These are phyloP conservation scores for Apocheima hispidaria DNA, from an alignment of 2,888 invertebrate species.

Conservation along the genomic window DNA sequence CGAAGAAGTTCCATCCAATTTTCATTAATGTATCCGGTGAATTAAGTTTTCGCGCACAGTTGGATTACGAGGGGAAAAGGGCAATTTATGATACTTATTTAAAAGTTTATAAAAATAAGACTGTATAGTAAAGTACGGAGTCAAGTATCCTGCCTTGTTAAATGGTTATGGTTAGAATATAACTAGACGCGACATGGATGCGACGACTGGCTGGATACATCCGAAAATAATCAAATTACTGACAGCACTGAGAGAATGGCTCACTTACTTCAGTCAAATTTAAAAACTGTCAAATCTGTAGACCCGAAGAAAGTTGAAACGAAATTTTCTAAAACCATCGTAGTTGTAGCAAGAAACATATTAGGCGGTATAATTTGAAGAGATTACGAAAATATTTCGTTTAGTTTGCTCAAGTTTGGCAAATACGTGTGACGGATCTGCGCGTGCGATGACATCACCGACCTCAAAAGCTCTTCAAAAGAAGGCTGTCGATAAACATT, in stretches of 20 bases:
- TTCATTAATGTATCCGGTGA: constrained; percentile 44
- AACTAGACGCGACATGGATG: background rate
- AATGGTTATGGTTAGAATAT: background rate
- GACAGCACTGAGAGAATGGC: too few species aligned
- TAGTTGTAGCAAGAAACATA: constrained; percentile 2
- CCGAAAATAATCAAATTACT: background rate
- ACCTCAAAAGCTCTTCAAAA: constrained; percentile 15
- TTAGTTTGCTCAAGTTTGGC: constrained; percentile 10
- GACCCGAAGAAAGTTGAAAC: background rate
- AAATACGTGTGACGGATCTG: constrained; percentile 11
- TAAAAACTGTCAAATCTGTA: background rate
- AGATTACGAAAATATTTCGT: constrained; percentile 7
- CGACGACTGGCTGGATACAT: too few species aligned
- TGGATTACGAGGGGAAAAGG: constrained; percentile 37
- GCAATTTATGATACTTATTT: constrained; percentile 39
- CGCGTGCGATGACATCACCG: constrained; percentile 20
- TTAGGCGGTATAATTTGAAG: background rate
- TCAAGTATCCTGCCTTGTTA: background rate
- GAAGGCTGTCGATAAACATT: constrained; percentile 15
- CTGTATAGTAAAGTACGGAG: constrained; percentile 14
- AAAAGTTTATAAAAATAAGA: constrained; percentile 32
- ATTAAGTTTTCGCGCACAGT: constrained; percentile 37
- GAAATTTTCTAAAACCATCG: background rate
- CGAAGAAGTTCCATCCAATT: constrained; percentile 44
- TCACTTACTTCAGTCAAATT: background rate